Conservation (phyloP, 2,113 vertebrate genomes). For the Helogale parvula region DNA sequence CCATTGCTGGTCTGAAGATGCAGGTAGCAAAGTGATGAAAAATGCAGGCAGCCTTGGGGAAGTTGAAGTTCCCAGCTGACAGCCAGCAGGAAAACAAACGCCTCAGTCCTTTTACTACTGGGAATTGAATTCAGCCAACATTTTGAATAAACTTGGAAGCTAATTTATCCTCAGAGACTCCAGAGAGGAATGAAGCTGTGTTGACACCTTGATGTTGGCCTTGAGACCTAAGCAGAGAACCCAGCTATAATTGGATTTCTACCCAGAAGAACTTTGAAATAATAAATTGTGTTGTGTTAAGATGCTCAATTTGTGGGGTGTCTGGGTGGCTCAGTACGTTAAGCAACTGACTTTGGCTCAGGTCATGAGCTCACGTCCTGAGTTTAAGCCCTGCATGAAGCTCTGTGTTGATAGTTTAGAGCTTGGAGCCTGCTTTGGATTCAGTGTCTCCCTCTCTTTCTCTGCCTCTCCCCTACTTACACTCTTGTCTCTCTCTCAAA, state of each 20-base stretch:
- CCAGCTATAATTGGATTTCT: not conserved
- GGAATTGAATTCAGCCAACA: not conserved
- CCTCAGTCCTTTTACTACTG: not conserved
- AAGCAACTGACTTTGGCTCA: too few species aligned
- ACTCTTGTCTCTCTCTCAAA: too few species aligned
- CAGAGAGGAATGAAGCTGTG: not conserved
- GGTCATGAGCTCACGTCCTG: too few species aligned
- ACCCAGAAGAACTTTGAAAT: not conserved
- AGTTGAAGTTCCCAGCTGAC: not conserved
- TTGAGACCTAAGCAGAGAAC: not conserved
- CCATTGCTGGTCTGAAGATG: not conserved
- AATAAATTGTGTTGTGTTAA: not conserved
- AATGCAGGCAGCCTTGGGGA: not conserved
- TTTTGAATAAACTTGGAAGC: not conserved
- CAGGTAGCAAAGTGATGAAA: not conserved
- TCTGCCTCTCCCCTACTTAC: too few species aligned
- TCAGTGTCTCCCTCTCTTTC: too few species aligned
- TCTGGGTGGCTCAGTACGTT: too few species aligned
- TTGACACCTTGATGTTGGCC: not conserved
- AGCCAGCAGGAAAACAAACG: not conserved
- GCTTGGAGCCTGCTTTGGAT: too few species aligned
- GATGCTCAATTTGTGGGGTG: not conserved
- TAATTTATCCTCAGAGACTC: not conserved
- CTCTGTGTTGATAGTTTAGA: too few species aligned
- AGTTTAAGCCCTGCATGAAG: too few species aligned